Conservation (phyloP, 2,797 vertebrate species). For the Leucoraja ocellata region DNA sequence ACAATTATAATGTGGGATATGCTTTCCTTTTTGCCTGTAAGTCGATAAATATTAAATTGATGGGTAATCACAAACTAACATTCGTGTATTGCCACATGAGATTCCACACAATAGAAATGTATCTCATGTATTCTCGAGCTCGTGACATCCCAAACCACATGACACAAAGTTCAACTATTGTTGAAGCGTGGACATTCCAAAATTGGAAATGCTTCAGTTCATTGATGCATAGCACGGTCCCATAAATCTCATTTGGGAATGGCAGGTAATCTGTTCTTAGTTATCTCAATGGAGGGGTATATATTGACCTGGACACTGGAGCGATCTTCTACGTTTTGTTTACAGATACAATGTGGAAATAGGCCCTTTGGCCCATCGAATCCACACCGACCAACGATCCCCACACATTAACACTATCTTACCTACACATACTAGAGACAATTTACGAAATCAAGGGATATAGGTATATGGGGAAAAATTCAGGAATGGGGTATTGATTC, state of each 20-base stretch:
- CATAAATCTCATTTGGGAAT: background rate
- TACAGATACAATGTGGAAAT: no score
- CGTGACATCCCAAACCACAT: background rate
- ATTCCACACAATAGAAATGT: background rate
- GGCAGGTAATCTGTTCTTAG: background rate
- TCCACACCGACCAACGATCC: no score
- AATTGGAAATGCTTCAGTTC: background rate
- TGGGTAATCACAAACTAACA: background rate
- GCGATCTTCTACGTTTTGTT: no score
- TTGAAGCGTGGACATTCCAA: background rate
- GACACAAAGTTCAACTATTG: background rate
- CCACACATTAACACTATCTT: no score
- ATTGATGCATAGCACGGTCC: background rate
- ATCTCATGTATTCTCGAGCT: background rate
- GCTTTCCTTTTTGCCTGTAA: background rate
- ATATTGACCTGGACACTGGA: background rate
- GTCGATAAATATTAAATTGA: background rate
- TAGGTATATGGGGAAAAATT: no score
- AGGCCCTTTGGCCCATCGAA: no score
- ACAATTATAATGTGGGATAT: background rate
- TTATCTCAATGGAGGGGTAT: background rate
- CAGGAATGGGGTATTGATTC: no score
- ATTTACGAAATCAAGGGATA: no score
- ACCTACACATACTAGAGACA: no score
- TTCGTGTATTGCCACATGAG: background rate